Evolutionary conservation across 1,140 invertebrate genomes (phyloP).

Genomic region (Tyrophagus putrescentiae): DNA sequence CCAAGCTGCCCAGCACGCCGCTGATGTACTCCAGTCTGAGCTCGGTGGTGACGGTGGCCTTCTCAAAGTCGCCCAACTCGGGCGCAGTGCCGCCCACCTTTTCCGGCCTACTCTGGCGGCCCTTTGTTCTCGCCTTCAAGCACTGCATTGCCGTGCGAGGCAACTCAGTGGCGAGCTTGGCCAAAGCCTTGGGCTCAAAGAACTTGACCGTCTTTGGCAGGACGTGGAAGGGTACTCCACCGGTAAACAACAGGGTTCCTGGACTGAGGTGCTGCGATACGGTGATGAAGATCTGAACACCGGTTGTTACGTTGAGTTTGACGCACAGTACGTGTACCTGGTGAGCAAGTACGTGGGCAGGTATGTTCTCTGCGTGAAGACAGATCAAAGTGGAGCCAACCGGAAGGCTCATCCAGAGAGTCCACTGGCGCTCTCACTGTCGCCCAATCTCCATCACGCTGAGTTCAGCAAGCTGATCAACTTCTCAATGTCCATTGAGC

Average conservation of each 20-base stretch:
- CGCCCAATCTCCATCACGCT: not conserved
- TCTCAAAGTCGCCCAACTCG: not conserved
- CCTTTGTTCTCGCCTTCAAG: not conserved
- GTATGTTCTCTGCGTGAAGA: constrained; percentile 1
- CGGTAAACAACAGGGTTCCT: not conserved
- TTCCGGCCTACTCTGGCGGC: not conserved
- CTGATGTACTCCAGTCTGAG: not conserved
- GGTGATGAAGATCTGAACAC: constrained; percentile 5
- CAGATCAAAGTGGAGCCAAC: not conserved
- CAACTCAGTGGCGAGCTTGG: not conserved
- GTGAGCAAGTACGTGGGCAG: not conserved
- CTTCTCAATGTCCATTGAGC: constrained; percentile 15
- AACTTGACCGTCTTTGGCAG: constrained; percentile 14
- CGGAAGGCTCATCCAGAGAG: not conserved
- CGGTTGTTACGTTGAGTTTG: not conserved
- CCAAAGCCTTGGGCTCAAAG: not conserved
- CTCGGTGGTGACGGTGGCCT: not conserved
- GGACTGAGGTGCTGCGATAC: constrained; percentile 7
- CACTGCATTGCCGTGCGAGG: constrained; percentile 2
- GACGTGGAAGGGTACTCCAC: not conserved
- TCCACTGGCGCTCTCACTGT: not conserved
- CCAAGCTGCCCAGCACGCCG: not conserved
- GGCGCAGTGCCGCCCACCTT: not conserved
- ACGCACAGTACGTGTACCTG: constrained; percentile 2
- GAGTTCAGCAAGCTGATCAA: constrained; percentile 3